Conservation (phyloP, 2,797 vertebrate species). For the Buceros bicornis region DNA sequence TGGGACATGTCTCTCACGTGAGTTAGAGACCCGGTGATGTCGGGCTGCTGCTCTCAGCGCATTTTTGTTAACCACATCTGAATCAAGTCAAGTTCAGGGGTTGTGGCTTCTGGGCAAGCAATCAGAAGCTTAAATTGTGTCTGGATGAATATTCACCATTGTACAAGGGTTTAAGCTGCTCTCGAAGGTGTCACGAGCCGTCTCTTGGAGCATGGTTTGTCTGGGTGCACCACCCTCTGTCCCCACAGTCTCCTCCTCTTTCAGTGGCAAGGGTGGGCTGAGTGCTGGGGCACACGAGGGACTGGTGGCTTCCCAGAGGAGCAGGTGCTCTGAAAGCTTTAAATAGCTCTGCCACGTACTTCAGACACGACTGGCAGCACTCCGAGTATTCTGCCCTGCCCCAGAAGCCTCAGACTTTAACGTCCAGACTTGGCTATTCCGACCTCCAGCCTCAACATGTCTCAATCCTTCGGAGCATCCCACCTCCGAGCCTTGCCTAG, state of each 20-base stretch:
- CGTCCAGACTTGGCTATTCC: not conserved
- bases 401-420: not conserved
- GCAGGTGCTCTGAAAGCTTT: conserved; percentile 47
- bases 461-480: conserved; percentile 10
- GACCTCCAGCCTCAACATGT: not conserved
- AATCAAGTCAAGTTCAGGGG: not conserved
- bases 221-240: not conserved
- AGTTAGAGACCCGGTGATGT: accelerated
- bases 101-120: conserved; percentile 48
- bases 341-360: conserved; percentile 5
- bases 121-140: conserved; percentile 43
- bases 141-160: not conserved
- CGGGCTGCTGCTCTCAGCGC: not conserved
- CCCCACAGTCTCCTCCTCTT: not conserved
- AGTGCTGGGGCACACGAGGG: not conserved
- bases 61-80: not conserved
- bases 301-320: not conserved
- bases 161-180: conserved; percentile 14
- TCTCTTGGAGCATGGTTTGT: not conserved
- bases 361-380: not conserved
- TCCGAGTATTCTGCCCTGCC: not conserved
- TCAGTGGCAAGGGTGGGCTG: not conserved
- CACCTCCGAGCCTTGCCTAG: not conserved
- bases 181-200: not conserved
- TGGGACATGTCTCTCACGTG: not conserved